Percentiles rank a stretch among this genome's conserved stretches.
phyloP scores from a whole-genome alignment of 2,888 invertebrate species.

The Dromius quadrimaculatus region DNA sequence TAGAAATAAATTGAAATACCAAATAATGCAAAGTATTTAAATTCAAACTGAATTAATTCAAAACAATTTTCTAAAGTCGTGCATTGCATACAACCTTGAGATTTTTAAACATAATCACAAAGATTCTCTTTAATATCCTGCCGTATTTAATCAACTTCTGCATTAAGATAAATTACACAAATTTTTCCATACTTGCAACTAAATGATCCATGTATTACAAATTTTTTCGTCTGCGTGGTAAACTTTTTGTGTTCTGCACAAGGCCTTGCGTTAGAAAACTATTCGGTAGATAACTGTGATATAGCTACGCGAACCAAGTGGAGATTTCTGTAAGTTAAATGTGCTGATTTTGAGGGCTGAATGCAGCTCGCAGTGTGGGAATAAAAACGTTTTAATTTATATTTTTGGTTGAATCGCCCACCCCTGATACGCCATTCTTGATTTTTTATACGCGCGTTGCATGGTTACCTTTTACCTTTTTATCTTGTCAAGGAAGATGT shows the following conservation, averaged over 20 bases:
- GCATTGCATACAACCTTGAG: constrained; percentile 15
- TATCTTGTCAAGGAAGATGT: constrained; percentile 13
- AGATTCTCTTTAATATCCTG: constrained; percentile 39
- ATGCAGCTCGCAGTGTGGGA: constrained; percentile 36
- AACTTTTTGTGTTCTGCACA: constrained; percentile 26
- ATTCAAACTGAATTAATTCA: constrained; percentile 1
- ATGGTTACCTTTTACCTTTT: constrained; percentile 33
- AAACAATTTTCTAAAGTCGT: constrained; percentile 22
- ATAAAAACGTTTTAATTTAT: constrained; percentile 51
- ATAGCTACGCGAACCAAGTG: constrained; percentile 28
- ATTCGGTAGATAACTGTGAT: constrained; percentile 29
- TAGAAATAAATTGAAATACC: too few relatives aligned
- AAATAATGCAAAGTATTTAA: too few relatives aligned
- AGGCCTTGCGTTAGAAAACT: constrained; percentile 31
- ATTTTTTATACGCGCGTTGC: constrained; percentile 41
- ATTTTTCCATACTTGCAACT: constrained; percentile 42
- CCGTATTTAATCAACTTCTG: constrained; percentile 2
- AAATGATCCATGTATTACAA: constrained; percentile 3
- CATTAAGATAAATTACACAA: constrained; percentile 27
- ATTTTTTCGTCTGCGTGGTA: constrained; percentile 35
- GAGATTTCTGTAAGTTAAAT: constrained; percentile 40
- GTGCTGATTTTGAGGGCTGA: constrained; percentile 34
- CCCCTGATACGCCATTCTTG: constrained; percentile 44
- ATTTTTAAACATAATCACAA: constrained; percentile 18
- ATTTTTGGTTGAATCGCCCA: constrained; percentile 46